Evolutionary conservation across 2,797 vertebrate species (phyloP).

Genomic region (Ambastaia sidthimunki): DNA sequence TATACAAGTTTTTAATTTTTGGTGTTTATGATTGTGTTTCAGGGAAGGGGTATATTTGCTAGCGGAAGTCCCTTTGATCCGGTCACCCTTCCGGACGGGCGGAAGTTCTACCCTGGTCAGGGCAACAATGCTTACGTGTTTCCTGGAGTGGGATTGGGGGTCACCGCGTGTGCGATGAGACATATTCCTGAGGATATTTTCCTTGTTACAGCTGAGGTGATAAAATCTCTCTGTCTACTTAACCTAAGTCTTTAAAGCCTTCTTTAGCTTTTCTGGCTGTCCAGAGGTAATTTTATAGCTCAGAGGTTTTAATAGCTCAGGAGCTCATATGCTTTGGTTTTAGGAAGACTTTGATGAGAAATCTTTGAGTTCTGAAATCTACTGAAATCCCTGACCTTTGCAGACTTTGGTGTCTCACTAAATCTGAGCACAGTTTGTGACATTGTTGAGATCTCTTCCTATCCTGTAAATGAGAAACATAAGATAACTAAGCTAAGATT

Average conservation of each 20-base stretch:
- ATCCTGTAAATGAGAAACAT: neutral
- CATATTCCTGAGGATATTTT: slow-evolving; percentile 87
- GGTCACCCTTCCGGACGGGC: slow-evolving; percentile 87
- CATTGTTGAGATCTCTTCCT: neutral
- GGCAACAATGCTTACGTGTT: slow-evolving; percentile 99
- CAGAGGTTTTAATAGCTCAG: no score
- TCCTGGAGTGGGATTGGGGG: slow-evolving; percentile 90
- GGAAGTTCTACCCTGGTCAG: slow-evolving; percentile 89
- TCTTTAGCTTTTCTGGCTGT: neutral
- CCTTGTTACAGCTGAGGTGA: slow-evolving; percentile 92
- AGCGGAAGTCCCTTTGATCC: slow-evolving; percentile 96
- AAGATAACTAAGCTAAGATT: neutral
- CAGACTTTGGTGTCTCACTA: neutral
- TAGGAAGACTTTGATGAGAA: neutral
- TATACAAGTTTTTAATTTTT: neutral
- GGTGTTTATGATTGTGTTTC: slow-evolving; percentile 25
- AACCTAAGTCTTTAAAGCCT: neutral
- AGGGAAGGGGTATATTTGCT: slow-evolving; percentile 94
- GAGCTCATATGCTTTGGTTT: neutral
- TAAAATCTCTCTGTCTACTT: neutral
- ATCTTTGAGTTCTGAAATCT: neutral
- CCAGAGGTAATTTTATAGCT: neutral
- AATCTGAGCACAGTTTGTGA: neutral
- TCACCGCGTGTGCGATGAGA: slow-evolving; percentile 83
- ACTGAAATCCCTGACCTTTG: neutral